A percentile compares a stretch with the other conserved stretches of the same genome.
phyloP scores from a whole-genome alignment of 2,113 vertebrate species.

The Uria aalge region DNA sequence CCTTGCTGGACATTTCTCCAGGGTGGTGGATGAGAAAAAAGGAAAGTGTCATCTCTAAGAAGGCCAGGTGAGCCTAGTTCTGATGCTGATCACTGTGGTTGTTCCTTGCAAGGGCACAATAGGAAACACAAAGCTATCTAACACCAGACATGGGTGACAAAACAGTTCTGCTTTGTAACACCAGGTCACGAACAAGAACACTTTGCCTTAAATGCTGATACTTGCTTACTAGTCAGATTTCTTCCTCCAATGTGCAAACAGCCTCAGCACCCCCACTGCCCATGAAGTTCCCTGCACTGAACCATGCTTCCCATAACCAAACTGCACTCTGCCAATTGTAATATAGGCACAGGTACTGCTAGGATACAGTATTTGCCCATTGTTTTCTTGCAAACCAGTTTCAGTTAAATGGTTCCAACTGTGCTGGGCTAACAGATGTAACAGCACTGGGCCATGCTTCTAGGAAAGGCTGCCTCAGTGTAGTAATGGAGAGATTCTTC shows the following conservation, averaged over 20 bases:
- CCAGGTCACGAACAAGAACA: neutral
- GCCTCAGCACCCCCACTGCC: neutral
- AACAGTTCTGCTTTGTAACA: neutral
- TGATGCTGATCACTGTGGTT: neutral
- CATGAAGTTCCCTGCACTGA: neutral
- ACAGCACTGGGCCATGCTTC: neutral
- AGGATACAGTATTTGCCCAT: neutral
- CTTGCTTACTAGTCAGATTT: neutral
- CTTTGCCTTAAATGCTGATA: neutral
- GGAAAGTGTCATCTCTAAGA: neutral
- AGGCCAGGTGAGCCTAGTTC: neutral
- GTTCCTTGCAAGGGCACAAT: neutral
- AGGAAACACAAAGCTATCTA: neutral
- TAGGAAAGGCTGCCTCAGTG: neutral
- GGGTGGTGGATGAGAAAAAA: neutral
- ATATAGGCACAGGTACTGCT: neutral
- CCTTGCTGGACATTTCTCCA: neutral
- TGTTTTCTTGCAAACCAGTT: neutral
- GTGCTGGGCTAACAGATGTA: neutral
- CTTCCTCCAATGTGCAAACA: neutral
- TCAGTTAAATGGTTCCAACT: neutral
- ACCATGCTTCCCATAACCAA: neutral
- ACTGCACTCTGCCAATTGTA: neutral
- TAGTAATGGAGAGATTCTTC: neutral
- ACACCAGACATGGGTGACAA: neutral